Percentiles rank a stretch among this genome's conserved stretches.
Evolutionary conservation across 2,113 vertebrate species (phyloP).

Genomic region (Aviceda subcristata): DNA sequence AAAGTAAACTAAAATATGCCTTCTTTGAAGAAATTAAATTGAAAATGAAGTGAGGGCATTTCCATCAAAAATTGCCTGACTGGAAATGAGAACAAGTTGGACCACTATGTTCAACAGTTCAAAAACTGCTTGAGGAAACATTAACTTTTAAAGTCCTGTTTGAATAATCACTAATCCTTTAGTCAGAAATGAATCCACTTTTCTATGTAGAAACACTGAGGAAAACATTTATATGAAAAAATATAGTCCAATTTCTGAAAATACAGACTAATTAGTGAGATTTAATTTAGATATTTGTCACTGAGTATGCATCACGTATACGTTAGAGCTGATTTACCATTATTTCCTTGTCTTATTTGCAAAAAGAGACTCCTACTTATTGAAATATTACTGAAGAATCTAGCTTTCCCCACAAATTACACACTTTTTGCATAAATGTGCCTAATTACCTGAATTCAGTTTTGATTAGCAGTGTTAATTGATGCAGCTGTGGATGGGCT

Average conservation of each 20-base stretch:
- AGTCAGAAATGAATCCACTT: slow-evolving; percentile 24
- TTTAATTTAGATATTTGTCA: slow-evolving; percentile 75
- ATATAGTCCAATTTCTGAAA: slow-evolving; percentile 67
- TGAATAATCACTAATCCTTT: slow-evolving; percentile 28
- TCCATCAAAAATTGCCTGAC: not conserved
- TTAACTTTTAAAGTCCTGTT: slow-evolving; percentile 52
- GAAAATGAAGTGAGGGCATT: not conserved
- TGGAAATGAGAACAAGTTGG: not conserved
- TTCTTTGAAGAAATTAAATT: not conserved
- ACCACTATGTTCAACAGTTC: slow-evolving; percentile 1
- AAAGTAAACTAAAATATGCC: not conserved
- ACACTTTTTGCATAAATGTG: slow-evolving; percentile 85
- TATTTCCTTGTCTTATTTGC: slow-evolving; percentile 69
- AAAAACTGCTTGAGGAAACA: slow-evolving; percentile 24
- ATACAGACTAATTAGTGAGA: slow-evolving; percentile 73
- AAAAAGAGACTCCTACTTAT: slow-evolving; percentile 72
- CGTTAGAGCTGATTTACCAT: slow-evolving; percentile 62
- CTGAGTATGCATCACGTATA: slow-evolving; percentile 44
- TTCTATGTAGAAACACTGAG: slow-evolving; percentile 40
- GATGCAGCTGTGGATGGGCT: slow-evolving; percentile 86
- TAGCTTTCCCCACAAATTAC: slow-evolving; percentile 77
- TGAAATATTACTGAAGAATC: slow-evolving; percentile 79
- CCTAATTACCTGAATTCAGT: slow-evolving; percentile 89
- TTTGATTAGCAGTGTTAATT: slow-evolving; percentile 90
- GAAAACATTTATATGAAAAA: slow-evolving; percentile 65